phyloP scores from a whole-genome alignment of 2,888 invertebrate genomes.

The Eupithecia pulchellata region DNA sequence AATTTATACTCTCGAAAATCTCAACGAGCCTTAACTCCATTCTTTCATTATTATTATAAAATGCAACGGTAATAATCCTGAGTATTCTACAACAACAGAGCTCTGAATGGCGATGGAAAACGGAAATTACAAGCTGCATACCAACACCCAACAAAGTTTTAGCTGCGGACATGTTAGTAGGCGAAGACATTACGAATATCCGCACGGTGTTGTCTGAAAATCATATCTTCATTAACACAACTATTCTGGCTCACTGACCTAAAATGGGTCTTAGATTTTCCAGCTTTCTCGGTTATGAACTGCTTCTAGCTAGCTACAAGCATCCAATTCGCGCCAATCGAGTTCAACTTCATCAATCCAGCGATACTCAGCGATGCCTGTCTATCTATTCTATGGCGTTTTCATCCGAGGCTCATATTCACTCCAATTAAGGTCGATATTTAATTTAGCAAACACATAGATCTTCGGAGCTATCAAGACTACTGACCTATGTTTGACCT shows the following conservation, averaged over 20 bases:
- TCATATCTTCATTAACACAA: background rate
- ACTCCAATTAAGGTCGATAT: background rate
- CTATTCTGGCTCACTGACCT: background rate
- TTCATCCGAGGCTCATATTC: background rate
- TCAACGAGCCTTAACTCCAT: background rate
- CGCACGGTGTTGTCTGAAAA: background rate
- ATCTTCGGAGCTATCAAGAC: background rate
- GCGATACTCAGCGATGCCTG: background rate
- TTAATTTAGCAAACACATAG: background rate
- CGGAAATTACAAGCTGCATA: constrained; percentile 46
- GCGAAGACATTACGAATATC: background rate
- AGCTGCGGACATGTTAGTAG: background rate
- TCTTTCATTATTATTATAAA: background rate
- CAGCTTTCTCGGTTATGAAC: background rate
- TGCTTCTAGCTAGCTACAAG: background rate
- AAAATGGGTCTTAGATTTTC: background rate
- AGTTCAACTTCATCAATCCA: background rate
- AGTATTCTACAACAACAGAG: constrained; percentile 38
- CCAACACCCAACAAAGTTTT: constrained; percentile 37
- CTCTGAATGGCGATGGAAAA: constrained; percentile 42
- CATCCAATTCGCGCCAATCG: background rate
- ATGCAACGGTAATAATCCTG: constrained; percentile 12
- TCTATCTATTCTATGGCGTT: background rate
- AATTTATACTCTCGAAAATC: background rate
- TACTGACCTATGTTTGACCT: background rate